phyloP scores from a whole-genome alignment of 2,888 invertebrate species.

The Heliconius charithonia region DNA sequence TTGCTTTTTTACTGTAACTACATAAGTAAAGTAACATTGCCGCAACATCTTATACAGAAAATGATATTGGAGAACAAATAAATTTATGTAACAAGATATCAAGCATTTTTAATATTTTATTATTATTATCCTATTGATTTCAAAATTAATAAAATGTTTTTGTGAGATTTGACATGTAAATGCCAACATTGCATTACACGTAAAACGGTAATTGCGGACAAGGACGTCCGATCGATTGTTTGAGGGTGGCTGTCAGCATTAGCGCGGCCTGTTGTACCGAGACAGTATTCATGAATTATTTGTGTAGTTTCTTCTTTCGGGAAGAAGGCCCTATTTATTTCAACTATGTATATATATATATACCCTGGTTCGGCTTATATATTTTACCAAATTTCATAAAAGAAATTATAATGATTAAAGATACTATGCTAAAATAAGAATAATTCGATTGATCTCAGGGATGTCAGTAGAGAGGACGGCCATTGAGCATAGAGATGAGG shows the following conservation, averaged over 20 bases:
- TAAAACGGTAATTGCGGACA: conserved; percentile 18
- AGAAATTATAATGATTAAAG: neutral
- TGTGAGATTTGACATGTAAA: neutral
- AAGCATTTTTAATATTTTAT: neutral
- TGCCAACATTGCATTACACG: conserved; percentile 7
- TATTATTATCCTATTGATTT: neutral
- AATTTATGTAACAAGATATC: no score
- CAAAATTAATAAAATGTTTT: neutral
- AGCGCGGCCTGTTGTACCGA: neutral
- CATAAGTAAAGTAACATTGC: no score
- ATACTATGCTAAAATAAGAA: neutral
- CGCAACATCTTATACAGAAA: no score
- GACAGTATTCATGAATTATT: neutral
- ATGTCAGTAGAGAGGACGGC: no score
- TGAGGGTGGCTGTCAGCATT: no score
- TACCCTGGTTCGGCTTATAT: neutral
- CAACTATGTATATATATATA: neutral
- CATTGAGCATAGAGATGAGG: no score
- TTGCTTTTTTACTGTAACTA: no score
- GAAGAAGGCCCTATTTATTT: neutral
- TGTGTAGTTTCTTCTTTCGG: neutral
- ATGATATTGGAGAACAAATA: no score
- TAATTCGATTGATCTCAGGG: no score
- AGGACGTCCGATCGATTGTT: conserved; percentile 22
- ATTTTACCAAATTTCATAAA: neutral